These are phyloP conservation scores for Orthonyx spaldingii DNA, from an alignment of 2,113 vertebrate genomes.

Conservation along the genomic window DNA sequence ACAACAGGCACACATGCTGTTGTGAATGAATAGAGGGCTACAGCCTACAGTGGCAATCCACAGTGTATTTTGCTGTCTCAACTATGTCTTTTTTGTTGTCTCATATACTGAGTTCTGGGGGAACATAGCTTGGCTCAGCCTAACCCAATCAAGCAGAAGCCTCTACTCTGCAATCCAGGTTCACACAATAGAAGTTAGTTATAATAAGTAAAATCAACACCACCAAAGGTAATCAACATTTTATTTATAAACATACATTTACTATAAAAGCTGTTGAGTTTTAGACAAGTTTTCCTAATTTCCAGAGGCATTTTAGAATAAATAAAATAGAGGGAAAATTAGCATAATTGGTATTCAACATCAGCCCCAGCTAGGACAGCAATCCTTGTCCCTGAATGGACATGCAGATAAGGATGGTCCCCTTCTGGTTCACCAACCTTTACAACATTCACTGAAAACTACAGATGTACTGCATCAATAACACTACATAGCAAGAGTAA, in stretches of 20 bases:
- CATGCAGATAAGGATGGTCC: slow-evolving; percentile 42
- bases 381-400: slow-evolving; percentile 61
- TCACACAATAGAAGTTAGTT: not conserved
- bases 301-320: slow-evolving; percentile 92
- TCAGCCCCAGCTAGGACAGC: slow-evolving; percentile 65
- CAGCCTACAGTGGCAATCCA: not conserved
- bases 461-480: slow-evolving; percentile 70
- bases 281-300: slow-evolving; percentile 84
- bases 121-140: not conserved
- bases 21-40: not conserved
- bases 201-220: not conserved
- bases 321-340: slow-evolving; percentile 85
- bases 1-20: rapidly evolving
- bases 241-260: slow-evolving; percentile 99
- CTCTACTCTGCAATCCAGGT: not conserved
- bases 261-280: slow-evolving; percentile 92
- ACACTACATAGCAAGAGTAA: slow-evolving; percentile 74
- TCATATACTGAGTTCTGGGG: not conserved
- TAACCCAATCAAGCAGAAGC: not conserved
- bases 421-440: slow-evolving; percentile 63
- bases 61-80: not conserved
- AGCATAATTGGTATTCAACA: slow-evolving; percentile 69
- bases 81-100: not conserved
- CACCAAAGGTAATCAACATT: slow-evolving; percentile 76
- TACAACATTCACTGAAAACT: slow-evolving; percentile 63